Base-by-base conservation (phyloP, 2,797 vertebrate genomes). In the Yasuhikotakia modesta region DNA sequence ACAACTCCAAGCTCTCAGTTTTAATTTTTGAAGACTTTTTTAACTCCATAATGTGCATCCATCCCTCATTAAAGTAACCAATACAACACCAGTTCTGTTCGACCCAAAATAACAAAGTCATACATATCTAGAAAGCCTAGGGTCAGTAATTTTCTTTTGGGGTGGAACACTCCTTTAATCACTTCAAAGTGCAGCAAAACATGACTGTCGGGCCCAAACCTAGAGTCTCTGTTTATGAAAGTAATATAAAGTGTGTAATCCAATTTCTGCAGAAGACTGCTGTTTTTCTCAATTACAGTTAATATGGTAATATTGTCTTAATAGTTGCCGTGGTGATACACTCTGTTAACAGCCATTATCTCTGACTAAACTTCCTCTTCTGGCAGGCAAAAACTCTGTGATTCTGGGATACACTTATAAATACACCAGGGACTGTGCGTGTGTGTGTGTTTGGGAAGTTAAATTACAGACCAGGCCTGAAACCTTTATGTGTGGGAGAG, bases 381-480 rank as follows among this genome's bases (percentile, higher is more conserved):
- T 48, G 45, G 22, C n/a, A 45, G 53, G 45, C 16, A 30, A 32
- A 27, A 70, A 71, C 35, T 57, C 12, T 30, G 66, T 50, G 71
- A 58, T 65, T 48, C 67, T 68, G 35, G 13, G 73, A 79, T 66
- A 70, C 46, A 70, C 60, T 55, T 45, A 70, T 48, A 79, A 65
- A 79, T 63, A 61, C 82, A 79, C 43, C 55, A 79, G 79, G 39
- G 79, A 72, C 32, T 19, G 22, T 63, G 57, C 55, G 46, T 68
- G 70, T 80, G 73, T 72, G 73, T 73, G 79, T 32, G 43, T 66
- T 50, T 73, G 73, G 35, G 43, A 73, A 79, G 73, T 70, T 77
- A 82, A 84, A 84, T 84, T 84, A 84, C 80, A 84, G 79, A 43
- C 76, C 79, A 81, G 46, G 43, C 35, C 70, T 77, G 68, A 81